Base-by-base conservation (phyloP, 2,797 vertebrate species). In the Xiphorhynchus erythropygius region DNA sequence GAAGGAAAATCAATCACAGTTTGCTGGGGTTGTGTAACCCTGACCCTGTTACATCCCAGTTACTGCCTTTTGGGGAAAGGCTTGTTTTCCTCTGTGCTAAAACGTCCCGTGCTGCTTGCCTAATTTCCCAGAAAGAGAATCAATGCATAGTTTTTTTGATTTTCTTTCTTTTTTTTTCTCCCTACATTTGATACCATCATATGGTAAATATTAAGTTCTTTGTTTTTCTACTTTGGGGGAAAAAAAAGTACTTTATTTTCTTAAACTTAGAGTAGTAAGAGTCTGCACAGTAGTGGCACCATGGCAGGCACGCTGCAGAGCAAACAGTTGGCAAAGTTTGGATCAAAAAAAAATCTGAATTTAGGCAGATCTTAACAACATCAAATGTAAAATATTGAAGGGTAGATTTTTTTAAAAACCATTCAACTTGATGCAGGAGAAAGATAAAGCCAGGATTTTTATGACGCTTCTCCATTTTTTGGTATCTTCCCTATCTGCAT, bases 161-260 rank as follows among this genome's bases (percentile, higher is more conserved):
- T 28, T 18, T n/a, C 7, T 21, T 24, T 8, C n/a, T 3, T 22
- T 10, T 1, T 50, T 22, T 37, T 7, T 15, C 39, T 49, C 17
- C 16, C 18, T 60, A 17, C 9, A 17, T 87, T 89, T 79, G 42
- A 62, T 95, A 75, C 39, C 53, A 28, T 91, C 65, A 18, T 64
- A 37, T 81, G 65, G 75, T 91, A 89, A 87, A 90, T 73, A 63
- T 85, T 76, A 90, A 83, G 49, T 41, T 90, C 64, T 84, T 95
- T 63, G 42, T 22, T 75, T 87, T 80, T 87, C 52, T 85, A 14
- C 78, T 89, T 78, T 4, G 35, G 41, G 41, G 21, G 8, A 9
- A 83, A 23, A n/a, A 53, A 28, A 23, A 18, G 8, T 10, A 16
- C 39, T 90, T 73, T 79, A 46, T 95, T 94, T 94, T 83, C 87